Evolutionary conservation across 1,140 invertebrate genomes (phyloP).

Genomic region (Cepaea nemoralis): DNA sequence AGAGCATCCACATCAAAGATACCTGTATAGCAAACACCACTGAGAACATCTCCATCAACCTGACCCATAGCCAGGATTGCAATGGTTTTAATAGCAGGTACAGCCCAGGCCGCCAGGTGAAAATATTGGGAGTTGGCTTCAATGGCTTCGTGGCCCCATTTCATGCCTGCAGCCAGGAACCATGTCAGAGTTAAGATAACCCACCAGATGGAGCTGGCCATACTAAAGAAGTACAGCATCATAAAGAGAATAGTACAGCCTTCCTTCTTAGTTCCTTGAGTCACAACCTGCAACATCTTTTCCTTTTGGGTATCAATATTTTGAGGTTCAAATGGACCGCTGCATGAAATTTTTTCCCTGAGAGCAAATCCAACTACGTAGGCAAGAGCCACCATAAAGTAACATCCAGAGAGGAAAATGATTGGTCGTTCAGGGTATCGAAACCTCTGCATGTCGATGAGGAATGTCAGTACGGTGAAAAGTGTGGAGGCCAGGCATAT

Average conservation of each 20-base stretch:
- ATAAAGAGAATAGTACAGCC: slow-evolving; percentile 96
- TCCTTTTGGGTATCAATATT: slow-evolving; percentile 64
- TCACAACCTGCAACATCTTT: slow-evolving; percentile 80
- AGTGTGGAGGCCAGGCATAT: slow-evolving; percentile 89
- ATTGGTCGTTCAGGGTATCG: slow-evolving; percentile 98
- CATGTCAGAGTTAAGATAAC: slow-evolving; percentile 96
- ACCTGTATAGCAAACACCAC: slow-evolving; percentile 96
- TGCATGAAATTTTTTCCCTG: slow-evolving; percentile 89
- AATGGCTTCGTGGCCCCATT: slow-evolving; percentile 99
- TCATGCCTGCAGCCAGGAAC: slow-evolving; percentile 97
- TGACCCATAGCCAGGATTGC: slow-evolving; percentile 93
- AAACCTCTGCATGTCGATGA: slow-evolving; percentile 84
- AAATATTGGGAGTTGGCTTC: slow-evolving; percentile 98
- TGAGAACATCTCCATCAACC: slow-evolving; percentile 96
- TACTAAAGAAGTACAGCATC: slow-evolving; percentile 97
- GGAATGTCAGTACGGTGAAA: slow-evolving; percentile 73
- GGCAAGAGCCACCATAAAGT: slow-evolving; percentile 91
- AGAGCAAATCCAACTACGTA: slow-evolving; percentile 88
- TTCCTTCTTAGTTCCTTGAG: slow-evolving; percentile 91
- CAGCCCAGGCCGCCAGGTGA: slow-evolving; percentile 95
- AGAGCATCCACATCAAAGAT: slow-evolving; percentile 90
- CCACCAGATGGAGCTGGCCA: slow-evolving; percentile 99
- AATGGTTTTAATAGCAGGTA: slow-evolving; percentile 90
- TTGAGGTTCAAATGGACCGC: slow-evolving; percentile 82
- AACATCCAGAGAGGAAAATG: slow-evolving; percentile 96